A percentile compares a stretch with the other conserved stretches of the same genome.
phyloP scores from a whole-genome alignment of 2,888 invertebrate species.

The Siphlonurus alternatus region DNA sequence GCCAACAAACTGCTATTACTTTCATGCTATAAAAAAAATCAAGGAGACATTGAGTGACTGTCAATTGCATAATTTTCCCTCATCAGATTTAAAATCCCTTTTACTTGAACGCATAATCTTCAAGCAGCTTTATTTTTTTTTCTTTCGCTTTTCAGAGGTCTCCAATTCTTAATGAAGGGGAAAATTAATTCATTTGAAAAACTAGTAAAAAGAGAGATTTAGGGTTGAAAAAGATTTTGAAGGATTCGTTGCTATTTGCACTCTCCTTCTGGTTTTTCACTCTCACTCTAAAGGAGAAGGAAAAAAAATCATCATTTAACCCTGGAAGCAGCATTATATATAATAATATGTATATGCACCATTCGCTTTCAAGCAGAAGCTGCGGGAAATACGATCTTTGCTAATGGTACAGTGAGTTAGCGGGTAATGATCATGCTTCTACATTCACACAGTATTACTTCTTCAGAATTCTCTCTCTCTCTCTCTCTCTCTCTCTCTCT shows the following conservation, averaged over 20 bases:
- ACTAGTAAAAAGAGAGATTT: neutral
- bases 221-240: neutral
- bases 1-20: too few species aligned
- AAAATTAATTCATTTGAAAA: neutral
- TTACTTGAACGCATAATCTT: neutral
- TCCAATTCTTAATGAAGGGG: neutral
- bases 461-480: neutral
- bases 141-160: neutral
- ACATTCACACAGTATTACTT: neutral
- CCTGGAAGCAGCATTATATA: neutral
- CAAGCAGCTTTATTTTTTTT: neutral
- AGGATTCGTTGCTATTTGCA: neutral
- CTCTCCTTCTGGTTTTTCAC: neutral
- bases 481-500: neutral
- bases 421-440: neutral
- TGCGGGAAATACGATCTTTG: neutral
- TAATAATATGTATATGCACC: too few species aligned
- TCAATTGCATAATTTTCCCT: neutral
- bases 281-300: neutral
- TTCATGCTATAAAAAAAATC: too few species aligned
- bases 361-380: too few species aligned
- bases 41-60: neutral
- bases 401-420: neutral
- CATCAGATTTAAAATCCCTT: neutral
- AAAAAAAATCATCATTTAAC: neutral